phyloP scores from a whole-genome alignment of 2,888 invertebrate genomes.

The Antheraea assamensis region DNA sequence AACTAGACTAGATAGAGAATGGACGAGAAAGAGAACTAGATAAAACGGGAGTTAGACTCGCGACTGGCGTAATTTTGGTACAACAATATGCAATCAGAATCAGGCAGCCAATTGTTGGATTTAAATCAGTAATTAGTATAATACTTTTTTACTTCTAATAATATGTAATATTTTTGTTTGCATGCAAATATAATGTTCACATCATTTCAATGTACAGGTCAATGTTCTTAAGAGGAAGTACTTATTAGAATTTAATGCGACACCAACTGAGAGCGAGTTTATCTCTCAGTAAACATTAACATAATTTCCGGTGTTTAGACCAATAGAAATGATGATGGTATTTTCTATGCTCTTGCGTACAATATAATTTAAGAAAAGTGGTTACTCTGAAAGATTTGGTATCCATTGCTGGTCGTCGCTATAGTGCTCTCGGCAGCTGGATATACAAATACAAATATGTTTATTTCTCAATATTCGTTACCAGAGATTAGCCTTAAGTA shows the following conservation, averaged over 20 bases:
- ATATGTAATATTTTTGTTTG: too few relatives aligned
- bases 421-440: too few relatives aligned
- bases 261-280: background rate
- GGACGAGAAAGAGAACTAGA: too few relatives aligned
- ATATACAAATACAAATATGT: too few relatives aligned
- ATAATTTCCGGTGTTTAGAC: constrained; percentile 34
- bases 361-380: too few relatives aligned
- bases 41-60: background rate
- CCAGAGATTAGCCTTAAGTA: too few relatives aligned
- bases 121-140: background rate
- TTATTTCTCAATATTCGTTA: too few relatives aligned
- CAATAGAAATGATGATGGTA: constrained; percentile 24
- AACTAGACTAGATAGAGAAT: background rate
- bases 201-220: background rate
- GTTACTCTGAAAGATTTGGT: too few relatives aligned
- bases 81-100: background rate
- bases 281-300: constrained; percentile 28
- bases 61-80: background rate
- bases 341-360: too few relatives aligned
- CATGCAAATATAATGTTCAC: too few relatives aligned
- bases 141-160: background rate
- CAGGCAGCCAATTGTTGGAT: background rate
- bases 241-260: background rate
- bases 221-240: constrained; percentile 2
- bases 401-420: too few relatives aligned